Percentiles rank a stretch among this genome's conserved stretches.
phyloP scores from a whole-genome alignment of 2,797 vertebrate species.

The Galagoides demidoff region DNA sequence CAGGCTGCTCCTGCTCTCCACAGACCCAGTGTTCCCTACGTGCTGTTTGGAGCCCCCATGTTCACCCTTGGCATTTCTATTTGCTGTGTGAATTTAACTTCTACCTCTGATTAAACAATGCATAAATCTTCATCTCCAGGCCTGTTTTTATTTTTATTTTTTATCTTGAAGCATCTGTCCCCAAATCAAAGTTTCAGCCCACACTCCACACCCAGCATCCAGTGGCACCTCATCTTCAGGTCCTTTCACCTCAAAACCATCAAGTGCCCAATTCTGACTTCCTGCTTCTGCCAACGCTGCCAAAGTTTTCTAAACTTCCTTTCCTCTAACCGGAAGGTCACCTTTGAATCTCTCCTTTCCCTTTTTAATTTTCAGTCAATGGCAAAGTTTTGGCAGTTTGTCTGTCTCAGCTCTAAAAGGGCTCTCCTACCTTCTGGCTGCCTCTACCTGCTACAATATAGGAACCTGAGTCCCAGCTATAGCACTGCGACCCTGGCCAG shows the following conservation, averaged over 20 bases:
- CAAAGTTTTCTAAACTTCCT: too few species aligned
- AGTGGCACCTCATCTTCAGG: rapidly evolving
- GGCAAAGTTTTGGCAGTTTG: neutral
- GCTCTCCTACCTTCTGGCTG: rapidly evolving
- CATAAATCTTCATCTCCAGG: neutral
- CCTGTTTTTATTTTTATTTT: neutral
- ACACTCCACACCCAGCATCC: too few species aligned
- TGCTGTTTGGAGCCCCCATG: neutral
- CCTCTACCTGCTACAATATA: rapidly evolving
- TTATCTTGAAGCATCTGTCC: neutral
- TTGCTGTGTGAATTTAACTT: neutral
- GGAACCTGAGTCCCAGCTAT: rapidly evolving
- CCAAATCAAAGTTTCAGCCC: neutral
- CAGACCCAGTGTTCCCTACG: neutral
- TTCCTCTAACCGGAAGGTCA: too few species aligned
- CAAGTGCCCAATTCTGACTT: rapidly evolving
- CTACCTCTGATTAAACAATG: neutral
- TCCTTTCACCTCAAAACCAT: neutral
- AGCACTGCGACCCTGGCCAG: rapidly evolving
- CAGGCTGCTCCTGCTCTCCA: neutral
- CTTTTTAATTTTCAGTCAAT: neutral
- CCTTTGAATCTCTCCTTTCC: neutral
- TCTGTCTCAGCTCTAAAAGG: neutral
- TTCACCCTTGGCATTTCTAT: neutral
- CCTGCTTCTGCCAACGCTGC: rapidly evolving